A percentile compares a stretch with the other conserved stretches of the same genome.
These are phyloP conservation scores for Bettongia penicillata DNA, from an alignment of 2,113 vertebrate species.

Conservation along the genomic window DNA sequence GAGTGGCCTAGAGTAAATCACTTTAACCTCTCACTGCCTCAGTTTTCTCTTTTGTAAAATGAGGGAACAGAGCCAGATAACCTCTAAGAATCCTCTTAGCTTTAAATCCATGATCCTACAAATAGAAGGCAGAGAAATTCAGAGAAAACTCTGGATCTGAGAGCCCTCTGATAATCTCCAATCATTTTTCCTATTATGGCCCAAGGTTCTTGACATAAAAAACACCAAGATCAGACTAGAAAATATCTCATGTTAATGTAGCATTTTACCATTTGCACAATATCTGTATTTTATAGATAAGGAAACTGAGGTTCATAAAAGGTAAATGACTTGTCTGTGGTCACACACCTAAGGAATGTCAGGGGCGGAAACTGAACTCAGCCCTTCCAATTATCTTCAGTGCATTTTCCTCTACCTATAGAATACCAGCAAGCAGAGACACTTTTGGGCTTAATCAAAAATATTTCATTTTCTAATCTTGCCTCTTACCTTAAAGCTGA, in stretches of 20 bases:
- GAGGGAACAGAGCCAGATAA: neutral
- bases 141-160: neutral
- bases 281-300: neutral
- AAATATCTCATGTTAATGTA: neutral
- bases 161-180: neutral
- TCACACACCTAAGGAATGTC: neutral
- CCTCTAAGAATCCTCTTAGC: neutral
- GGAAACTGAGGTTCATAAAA: neutral
- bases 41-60: neutral
- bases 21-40: neutral
- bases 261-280: neutral
- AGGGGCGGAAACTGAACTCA: neutral
- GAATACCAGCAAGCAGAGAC: neutral
- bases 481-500: neutral
- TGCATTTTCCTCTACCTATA: neutral
- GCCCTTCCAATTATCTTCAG: neutral
- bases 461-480: conserved; percentile 1
- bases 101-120: neutral
- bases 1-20: neutral
- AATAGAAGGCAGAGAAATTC: neutral
- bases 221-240: neutral
- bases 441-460: neutral
- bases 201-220: neutral
- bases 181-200: neutral
- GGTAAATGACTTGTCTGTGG: neutral